These are phyloP conservation scores for Patagioenas fasciata DNA, from an alignment of 2,113 vertebrate genomes.

Conservation along the genomic window DNA sequence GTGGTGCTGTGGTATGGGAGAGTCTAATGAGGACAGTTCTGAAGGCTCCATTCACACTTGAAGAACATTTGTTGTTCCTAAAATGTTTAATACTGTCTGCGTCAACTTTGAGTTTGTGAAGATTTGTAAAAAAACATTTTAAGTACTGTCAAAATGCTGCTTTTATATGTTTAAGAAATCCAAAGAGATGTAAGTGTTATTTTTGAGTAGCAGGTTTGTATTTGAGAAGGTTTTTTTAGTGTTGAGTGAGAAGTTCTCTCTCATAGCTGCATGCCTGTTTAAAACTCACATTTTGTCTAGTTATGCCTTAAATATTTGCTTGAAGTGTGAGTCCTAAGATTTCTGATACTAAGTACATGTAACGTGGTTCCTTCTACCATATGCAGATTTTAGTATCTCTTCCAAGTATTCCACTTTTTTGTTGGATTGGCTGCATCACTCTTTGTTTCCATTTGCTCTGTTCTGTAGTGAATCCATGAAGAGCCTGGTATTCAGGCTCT, in stretches of 20 bases:
- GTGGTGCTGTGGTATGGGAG: slow-evolving; percentile 36
- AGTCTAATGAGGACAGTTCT: slow-evolving; percentile 10
- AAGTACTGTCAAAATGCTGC: neutral
- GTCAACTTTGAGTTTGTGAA: neutral
- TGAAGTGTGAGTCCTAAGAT: neutral
- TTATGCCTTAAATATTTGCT: neutral
- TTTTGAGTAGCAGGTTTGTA: neutral
- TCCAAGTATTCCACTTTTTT: neutral
- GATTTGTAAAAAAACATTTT: neutral
- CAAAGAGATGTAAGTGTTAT: neutral
- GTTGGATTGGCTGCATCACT: neutral
- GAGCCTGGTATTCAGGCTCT: neutral
- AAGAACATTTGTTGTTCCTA: neutral
- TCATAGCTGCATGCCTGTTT: neutral
- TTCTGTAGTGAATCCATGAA: neutral
- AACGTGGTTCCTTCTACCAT: neutral
- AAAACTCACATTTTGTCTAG: neutral
- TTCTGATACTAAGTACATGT: neutral
- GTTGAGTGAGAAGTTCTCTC: neutral
- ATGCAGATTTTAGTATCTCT: neutral
- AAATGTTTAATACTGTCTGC: neutral
- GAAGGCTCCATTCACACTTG: slow-evolving; percentile 10
- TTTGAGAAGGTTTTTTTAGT: neutral
- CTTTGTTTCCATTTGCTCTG: slow-evolving; percentile 12
- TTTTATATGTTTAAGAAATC: neutral